These are phyloP conservation scores for Cheumatopsyche charites DNA, from an alignment of 1,140 invertebrate genomes.

Conservation along the genomic window DNA sequence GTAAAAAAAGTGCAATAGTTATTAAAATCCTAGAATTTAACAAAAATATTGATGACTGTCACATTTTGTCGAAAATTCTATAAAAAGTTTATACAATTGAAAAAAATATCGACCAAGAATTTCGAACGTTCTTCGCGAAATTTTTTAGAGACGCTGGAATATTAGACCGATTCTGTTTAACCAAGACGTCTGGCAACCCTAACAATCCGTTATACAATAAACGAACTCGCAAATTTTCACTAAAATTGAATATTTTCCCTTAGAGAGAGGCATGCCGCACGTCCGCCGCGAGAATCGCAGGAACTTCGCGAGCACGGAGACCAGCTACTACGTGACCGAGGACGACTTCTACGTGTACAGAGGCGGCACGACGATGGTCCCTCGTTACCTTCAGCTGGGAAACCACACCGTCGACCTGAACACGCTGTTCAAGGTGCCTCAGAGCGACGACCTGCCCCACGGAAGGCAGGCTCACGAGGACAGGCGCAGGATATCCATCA, in stretches of 20 bases:
- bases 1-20: too few species aligned
- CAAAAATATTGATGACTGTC: too few species aligned
- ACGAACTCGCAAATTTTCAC: too few species aligned
- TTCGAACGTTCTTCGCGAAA: too few species aligned
- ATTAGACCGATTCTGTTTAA: too few species aligned
- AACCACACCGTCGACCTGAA: slow-evolving; percentile 61
- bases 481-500: not conserved
- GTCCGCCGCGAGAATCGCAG: slow-evolving; percentile 5
- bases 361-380: slow-evolving; percentile 46
- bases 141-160: too few species aligned
- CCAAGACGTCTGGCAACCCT: too few species aligned
- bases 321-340: slow-evolving; percentile 38
- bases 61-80: too few species aligned
- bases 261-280: slow-evolving; percentile 37
- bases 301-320: slow-evolving; percentile 12
- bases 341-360: slow-evolving; percentile 33
- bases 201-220: too few species aligned
- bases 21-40: too few species aligned
- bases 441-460: slow-evolving; percentile 48
- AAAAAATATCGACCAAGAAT: too few species aligned
- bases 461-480: slow-evolving; percentile 46
- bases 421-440: slow-evolving; percentile 59
- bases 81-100: too few species aligned
- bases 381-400: slow-evolving; percentile 57
- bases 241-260: slow-evolving; percentile 17